Evolutionary conservation across 2,888 invertebrate genomes (phyloP), one percentile per base, ranked within the genome.

Genomic region (Drosophila pseudotalamancana): DNA sequence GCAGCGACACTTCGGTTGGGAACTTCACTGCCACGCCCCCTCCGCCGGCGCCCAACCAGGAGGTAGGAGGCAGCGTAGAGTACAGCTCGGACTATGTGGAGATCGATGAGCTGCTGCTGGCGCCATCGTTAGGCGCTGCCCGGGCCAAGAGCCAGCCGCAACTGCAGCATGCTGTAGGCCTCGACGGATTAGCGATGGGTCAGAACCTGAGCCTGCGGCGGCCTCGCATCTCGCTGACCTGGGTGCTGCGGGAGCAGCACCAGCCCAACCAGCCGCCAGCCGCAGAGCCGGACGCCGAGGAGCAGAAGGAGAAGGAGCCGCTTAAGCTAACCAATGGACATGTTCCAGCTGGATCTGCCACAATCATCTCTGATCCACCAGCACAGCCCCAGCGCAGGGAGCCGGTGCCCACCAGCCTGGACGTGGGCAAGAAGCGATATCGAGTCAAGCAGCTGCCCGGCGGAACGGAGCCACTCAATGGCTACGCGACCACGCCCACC

Each of bases 171-270:
- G 77, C 72, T 74, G 77, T 77, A 77, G 77, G 56, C 16, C 45
- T 71, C 32, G 66, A 72, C 42, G 89, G 87, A 56, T 78, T 87
- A 88, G 90, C 86, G 82, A 91, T 93, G 93, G 93, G 93, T 89
- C 93, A 93, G 89, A 92, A 92, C 90, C 90, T 93, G 79, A 93
- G 93, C 85, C 91, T 91, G 76, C 90, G 90, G 74, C 92, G 92
- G 80, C 93, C 95, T 70, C 95, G 95, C 91, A 93, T 95, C 90
- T 95, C 95, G 56, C 92, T 95, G 56, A 95, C 95, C 50, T 95
- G 96, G 95, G 95, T 95, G 56, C 92, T 95, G 34, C 94, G 94
- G 85, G 94, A 94, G 72, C 94, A 94, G 77, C 92, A 93, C 45
- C 93, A 93, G 72, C 93, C 94, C 74, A 29, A 29, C 29, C 29